Evolutionary conservation across 2,113 vertebrate genomes (phyloP).

Genomic region (Amazona vittata): DNA sequence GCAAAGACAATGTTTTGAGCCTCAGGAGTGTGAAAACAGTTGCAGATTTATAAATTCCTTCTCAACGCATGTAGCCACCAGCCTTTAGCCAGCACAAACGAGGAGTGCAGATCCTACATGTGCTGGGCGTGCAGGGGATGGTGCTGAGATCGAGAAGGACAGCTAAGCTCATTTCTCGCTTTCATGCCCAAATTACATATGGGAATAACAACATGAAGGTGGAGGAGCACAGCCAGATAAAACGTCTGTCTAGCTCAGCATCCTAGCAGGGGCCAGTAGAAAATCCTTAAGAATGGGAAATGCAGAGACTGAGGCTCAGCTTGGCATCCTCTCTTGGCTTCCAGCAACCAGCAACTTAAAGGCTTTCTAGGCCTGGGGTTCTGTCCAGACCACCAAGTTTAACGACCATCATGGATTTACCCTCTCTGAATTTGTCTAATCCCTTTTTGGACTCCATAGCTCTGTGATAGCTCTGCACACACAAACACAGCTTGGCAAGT

Average conservation of each 20-base stretch:
- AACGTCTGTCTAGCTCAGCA: not conserved
- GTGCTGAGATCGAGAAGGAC: not conserved
- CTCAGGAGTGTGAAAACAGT: not conserved
- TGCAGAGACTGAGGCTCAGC: not conserved
- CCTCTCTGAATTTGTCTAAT: constrained; percentile 39
- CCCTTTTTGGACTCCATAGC: not conserved
- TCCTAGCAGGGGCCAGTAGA: not conserved
- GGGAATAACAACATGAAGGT: not conserved
- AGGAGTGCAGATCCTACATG: not conserved
- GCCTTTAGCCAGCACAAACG: not conserved
- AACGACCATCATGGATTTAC: not conserved
- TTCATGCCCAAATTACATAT: not conserved
- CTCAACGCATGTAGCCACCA: not conserved
- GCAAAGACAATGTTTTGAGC: not conserved
- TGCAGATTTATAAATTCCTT: constrained; percentile 12
- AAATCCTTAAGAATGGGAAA: constrained; percentile 31
- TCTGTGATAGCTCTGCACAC: not conserved
- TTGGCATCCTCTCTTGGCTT: constrained; percentile 43
- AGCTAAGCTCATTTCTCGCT: not conserved
- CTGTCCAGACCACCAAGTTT: constrained; percentile 58
- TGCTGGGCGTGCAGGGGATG: not conserved
- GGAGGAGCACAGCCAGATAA: not conserved
- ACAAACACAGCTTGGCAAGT: not conserved
- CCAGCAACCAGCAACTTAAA: constrained; percentile 14
- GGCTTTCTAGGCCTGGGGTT: not conserved